These are phyloP conservation scores for Pangasianodon hypophthalmus DNA, from an alignment of 2,113 vertebrate species.

Conservation along the genomic window DNA sequence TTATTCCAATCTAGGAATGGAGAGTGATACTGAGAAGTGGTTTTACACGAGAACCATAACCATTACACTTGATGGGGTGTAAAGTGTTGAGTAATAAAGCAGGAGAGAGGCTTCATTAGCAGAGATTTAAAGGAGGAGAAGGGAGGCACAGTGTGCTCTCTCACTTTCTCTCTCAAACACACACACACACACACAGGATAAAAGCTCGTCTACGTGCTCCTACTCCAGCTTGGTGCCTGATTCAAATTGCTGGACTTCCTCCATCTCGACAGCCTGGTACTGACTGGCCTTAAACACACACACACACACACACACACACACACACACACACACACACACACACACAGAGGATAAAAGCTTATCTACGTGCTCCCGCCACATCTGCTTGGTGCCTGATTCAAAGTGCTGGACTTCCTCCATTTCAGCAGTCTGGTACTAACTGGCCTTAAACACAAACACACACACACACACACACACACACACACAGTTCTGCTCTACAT, in stretches of 20 bases:
- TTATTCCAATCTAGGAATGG: not conserved
- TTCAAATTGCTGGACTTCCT: slow-evolving; percentile 27
- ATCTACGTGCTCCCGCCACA: slow-evolving; percentile 18
- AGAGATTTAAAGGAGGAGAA: not conserved
- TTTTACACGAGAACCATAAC: not conserved
- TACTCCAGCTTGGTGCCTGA: slow-evolving; percentile 28
- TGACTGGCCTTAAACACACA: slow-evolving; percentile 8
- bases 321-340: not conserved
- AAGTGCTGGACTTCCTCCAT: slow-evolving; percentile 27
- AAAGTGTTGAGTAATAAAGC: slow-evolving; percentile 9
- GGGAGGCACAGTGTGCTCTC: not conserved
- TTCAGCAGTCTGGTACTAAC: slow-evolving; percentile 42
- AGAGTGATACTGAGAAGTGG: not conserved
- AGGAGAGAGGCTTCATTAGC: not conserved
- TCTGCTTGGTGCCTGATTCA: slow-evolving; percentile 30
- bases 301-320: not conserved
- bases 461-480: not conserved
- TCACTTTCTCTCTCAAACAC: not conserved
- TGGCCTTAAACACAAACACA: slow-evolving; percentile 1
- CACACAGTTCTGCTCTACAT: not conserved
- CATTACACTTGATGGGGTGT: not conserved
- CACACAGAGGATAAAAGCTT: not conserved
- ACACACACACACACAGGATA: not conserved
- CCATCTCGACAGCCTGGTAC: slow-evolving; percentile 42
- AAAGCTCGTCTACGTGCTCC: not conserved